Conservation (phyloP, 2,888 invertebrate genomes). For the Chloroclysta siterata region DNA sequence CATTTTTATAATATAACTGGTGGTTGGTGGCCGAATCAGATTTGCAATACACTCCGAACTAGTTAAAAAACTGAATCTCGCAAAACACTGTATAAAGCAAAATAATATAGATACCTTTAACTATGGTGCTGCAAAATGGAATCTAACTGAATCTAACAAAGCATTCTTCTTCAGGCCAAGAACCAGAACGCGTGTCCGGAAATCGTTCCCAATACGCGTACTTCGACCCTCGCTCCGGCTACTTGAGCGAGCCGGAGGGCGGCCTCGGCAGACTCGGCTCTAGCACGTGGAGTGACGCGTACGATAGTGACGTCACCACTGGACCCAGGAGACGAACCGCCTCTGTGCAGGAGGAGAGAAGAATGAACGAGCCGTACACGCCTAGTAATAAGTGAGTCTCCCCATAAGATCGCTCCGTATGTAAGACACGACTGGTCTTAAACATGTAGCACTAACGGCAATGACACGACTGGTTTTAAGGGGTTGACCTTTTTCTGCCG, state of each 20-base stretch:
- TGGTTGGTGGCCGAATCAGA: too few relatives aligned
- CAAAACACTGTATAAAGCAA: too few relatives aligned
- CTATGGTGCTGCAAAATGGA: too few relatives aligned
- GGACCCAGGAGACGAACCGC: slow-evolving; percentile 72
- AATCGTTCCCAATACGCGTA: slow-evolving; percentile 81
- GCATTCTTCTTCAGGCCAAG: slow-evolving; percentile 56
- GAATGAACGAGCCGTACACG: slow-evolving; percentile 67
- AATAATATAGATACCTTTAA: too few relatives aligned
- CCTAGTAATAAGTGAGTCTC: slow-evolving; percentile 74
- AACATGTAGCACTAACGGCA: neutral
- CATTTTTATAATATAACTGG: too few relatives aligned
- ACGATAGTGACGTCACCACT: slow-evolving; percentile 76
- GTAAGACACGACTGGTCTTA: neutral
- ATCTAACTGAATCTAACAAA: too few relatives aligned
- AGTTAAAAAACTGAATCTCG: too few relatives aligned
- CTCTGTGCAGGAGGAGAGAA: slow-evolving; percentile 76
- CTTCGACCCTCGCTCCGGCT: slow-evolving; percentile 81
- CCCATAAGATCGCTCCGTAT: neutral
- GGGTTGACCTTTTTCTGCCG: too few relatives aligned
- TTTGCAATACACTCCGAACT: too few relatives aligned
- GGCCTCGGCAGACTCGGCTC: slow-evolving; percentile 65
- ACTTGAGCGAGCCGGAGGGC: slow-evolving; percentile 81
- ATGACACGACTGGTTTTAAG: neutral
- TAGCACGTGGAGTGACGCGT: slow-evolving; percentile 76
- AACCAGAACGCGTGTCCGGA: slow-evolving; percentile 65